These are phyloP conservation scores for Odontesthes bonariensis DNA, from an alignment of 2,113 vertebrate genomes.

Conservation along the genomic window DNA sequence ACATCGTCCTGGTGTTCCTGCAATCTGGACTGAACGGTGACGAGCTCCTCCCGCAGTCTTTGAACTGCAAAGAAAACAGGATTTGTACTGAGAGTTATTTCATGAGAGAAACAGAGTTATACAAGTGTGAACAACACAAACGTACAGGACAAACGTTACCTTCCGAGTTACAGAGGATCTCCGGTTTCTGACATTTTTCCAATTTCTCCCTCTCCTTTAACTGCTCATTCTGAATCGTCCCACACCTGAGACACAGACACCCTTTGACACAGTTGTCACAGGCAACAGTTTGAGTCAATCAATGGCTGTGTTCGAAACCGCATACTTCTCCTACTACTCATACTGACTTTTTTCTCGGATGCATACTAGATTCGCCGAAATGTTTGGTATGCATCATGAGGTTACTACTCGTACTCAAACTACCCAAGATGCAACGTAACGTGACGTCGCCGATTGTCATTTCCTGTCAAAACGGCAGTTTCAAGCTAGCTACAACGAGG, in stretches of 20 bases:
- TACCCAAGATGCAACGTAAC: too few species aligned
- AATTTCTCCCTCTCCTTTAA: constrained; percentile 71
- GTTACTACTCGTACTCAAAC: too few species aligned
- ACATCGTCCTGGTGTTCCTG: constrained; percentile 86
- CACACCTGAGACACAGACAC: constrained; percentile 72
- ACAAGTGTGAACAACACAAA: neutral
- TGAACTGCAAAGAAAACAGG: constrained; percentile 47
- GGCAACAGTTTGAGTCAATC: neutral
- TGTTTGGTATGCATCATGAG: too few species aligned
- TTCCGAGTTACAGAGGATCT: constrained; percentile 79
- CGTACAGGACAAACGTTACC: constrained; percentile 72
- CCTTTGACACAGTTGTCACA: neutral
- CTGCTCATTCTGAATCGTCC: constrained; percentile 87
- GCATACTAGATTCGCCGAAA: too few species aligned
- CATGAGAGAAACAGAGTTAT: too few species aligned
- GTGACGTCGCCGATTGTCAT: too few species aligned
- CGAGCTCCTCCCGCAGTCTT: constrained; percentile 86
- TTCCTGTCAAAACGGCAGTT: too few species aligned
- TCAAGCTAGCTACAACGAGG: too few species aligned
- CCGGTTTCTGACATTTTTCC: constrained; percentile 68
- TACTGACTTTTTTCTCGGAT: too few species aligned
- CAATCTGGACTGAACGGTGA: constrained; percentile 79
- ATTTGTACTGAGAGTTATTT: too few species aligned
- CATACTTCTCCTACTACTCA: too few species aligned
- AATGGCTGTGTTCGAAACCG: too few species aligned